Base-by-base conservation (phyloP, 1,140 invertebrate species). In the Drosophila leontia region DNA sequence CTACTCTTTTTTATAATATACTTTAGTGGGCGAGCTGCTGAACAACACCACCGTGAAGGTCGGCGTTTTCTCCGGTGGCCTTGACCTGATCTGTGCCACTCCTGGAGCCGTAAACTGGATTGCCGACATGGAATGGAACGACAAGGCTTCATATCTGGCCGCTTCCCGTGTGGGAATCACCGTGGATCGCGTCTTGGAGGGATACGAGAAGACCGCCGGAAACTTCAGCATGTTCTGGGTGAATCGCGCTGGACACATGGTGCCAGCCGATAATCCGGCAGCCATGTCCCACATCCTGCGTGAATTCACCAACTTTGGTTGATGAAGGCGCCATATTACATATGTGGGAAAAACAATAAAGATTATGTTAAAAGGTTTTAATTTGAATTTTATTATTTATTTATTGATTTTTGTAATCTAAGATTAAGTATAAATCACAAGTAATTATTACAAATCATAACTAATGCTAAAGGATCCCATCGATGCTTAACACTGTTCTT, bases 211-310 rank as follows among this genome's bases (percentile, higher is more conserved):
- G 80, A 91, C 92, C 2, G 94, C 94, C 41, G 94, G 94, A 29
- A 96, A 96, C 64, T 95, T 97, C 48, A 92, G 94, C 34, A 95
- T 97, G 90, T 97, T 96, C 84, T 97, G 96, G 96, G 94, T 97
- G 29, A 91, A 95, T 29, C 93, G 94, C 19, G 93, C 94, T 45
- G 95, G 95, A 32, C 95, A 95, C 84, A 95, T 95, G 94, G 94
- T 95, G 2, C 92, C 92, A 8, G 93, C 82, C 9, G 92, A 92
- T 34, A 92, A 92, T 64, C 92, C 92, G 0, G 77, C 79, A 2
- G 88, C 80, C 19, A 92, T 92, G 92, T 77, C 81, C 0, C 70
- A 91, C 32, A 91, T 92, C 58, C 68, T 92, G 37, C 77, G 65
- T 13, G 53, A 84, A 12, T 90, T 79, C 13, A 92, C 91, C 15